Base-by-base conservation (phyloP, 2,113 vertebrate genomes). In the Hippocampus mohnikei region DNA sequence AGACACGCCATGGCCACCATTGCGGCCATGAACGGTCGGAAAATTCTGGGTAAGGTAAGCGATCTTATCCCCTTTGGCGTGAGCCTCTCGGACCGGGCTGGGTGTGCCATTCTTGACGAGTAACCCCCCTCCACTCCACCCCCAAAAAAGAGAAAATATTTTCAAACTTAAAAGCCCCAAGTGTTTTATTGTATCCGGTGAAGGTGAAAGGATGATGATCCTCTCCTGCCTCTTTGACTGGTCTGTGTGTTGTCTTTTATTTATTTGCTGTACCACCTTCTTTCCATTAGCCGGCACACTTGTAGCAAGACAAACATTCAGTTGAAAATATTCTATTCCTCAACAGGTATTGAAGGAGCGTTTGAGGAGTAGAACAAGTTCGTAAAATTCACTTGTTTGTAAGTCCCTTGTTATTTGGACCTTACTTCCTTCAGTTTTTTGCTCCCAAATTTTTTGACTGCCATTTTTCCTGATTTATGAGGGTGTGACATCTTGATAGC, bases 41-140 rank as follows among this genome's bases (percentile, higher is more conserved):
- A 98, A 94, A 99, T 98, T 92, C 95, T 99, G 94, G 97, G 97
- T 94, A 99, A 99, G 96, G 97, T 99, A 97, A 95, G 95, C 85
- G 92, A 89, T 91, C 91, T 8, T 88, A 82, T 87, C 87, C 93
- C 76, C 73, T 33, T 60, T 86, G 88, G 89, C 91, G 92, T 94
- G 94, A 90, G 91, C 71, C 23, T 69, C 70, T 48, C 41, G 18
- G 60, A 73, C 76, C 67, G 81, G 87, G 75, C 62, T 72, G 80
- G 82, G 80, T 78, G 75, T 76, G 79, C 46, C 13, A 33, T 50
- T 29, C 50, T 66, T 60, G 27, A 15, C 10, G 53, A 16, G 58
- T 8, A 58, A 58, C 5, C 5, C 11, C 25, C 55, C 12, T 20
- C 60, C 16, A 13, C 46, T 5, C 76, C 42, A 40, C 63, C 53